Base-by-base conservation (phyloP, 1,140 invertebrate species). In the Cherax destructor region DNA sequence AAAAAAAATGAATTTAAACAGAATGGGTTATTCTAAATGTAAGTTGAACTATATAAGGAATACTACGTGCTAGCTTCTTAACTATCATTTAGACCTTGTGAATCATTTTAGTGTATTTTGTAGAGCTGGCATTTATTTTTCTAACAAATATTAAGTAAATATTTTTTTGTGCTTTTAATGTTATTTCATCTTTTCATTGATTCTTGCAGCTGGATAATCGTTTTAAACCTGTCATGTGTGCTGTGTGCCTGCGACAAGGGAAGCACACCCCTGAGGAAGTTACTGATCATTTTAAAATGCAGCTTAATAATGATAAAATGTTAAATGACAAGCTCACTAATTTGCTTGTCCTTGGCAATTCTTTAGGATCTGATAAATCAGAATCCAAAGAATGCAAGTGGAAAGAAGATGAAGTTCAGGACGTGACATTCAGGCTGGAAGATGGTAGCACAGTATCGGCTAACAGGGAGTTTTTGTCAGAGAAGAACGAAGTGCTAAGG, bases 401-500 rank as follows among this genome's bases (percentile, higher is more conserved):
- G 61, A 18, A 59, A 47, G 11, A 24, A 1, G 65, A 88, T 52
- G 50, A 83, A 24, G 49, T 30, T 21, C 61, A 85, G 76, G 83
- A 91, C 50, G 76, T 91, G 9, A 91, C 83, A n/a, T 91, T 91
- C 56, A 91, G 24, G 21, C 77, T 91, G 18, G 61, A 91, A 24
- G 88, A 85, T 16, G 88, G 88, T 16, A 85, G 83, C 50, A 85
- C 83, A 3, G 30, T 91, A 24, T 69, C 83, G 24, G 88, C 88
- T 41, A 91, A 85, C 72, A 69, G 88, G 1, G 88, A 91, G 49
- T 80, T 79, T 41, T 59, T 91, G 47, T 72, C 83, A 1, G 59
- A 91, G 30, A 91, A 85, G 47, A 91, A 91, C 65, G 88, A 91
- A n/a, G 80, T 91, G 30, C 59, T 91, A 56, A 65, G 76, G n/a